Percentiles rank a stretch among this genome's conserved stretches.
These are phyloP conservation scores for Heliconius erato DNA, from an alignment of 2,888 invertebrate species.

Conservation along the genomic window DNA sequence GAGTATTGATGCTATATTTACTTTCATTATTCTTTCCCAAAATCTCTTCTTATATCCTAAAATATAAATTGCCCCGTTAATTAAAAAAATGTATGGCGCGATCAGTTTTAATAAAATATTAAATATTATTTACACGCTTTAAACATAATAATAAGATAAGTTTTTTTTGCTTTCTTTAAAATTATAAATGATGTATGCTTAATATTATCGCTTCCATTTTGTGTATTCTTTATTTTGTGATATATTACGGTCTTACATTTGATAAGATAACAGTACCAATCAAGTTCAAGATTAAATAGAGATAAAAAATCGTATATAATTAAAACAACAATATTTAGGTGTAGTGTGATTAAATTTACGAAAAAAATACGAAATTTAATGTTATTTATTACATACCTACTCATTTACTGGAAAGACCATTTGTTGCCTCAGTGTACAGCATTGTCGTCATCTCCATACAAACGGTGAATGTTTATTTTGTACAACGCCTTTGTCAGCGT, in stretches of 20 bases:
- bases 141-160: not conserved
- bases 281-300: conserved; percentile 47
- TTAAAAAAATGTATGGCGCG: too few species aligned
- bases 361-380: not conserved
- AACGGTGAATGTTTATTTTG: not conserved
- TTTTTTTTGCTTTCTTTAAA: not conserved
- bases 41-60: too few species aligned
- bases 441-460: conserved; percentile 12
- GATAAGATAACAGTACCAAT: conserved; percentile 40
- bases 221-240: not conserved
- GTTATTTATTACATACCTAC: not conserved
- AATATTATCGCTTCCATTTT: not conserved
- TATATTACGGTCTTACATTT: conserved; percentile 1
- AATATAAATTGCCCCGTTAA: too few species aligned
- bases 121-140: not conserved
- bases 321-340: not conserved
- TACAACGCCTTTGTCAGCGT: not conserved
- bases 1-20: too few species aligned
- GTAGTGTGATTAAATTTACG: not conserved
- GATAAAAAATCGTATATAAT: conserved; percentile 35
- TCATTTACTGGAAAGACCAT: not conserved
- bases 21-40: too few species aligned
- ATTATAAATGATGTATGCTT: not conserved
- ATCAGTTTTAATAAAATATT: not conserved
- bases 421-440: not conserved